These are phyloP conservation scores for Choreutis nemorana DNA, from an alignment of 2,888 invertebrate species.

Conservation along the genomic window DNA sequence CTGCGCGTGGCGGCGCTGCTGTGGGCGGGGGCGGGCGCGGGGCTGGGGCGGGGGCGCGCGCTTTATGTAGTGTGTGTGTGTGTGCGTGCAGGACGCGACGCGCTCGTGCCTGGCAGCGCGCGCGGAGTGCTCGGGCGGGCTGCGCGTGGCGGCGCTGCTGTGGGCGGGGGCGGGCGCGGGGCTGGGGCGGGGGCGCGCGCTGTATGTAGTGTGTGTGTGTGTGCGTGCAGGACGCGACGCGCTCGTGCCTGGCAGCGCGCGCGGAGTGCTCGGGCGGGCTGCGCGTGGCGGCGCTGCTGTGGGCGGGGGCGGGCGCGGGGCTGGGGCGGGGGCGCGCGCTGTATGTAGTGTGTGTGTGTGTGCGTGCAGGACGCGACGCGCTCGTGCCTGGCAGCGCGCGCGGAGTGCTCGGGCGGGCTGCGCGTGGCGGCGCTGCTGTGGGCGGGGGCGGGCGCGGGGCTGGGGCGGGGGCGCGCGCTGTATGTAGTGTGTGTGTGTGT, in stretches of 20 bases:
- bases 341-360: conserved; percentile 82
- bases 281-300: conserved; percentile 86
- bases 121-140: conserved; percentile 81
- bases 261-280: conserved; percentile 84
- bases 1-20: conserved; percentile 77
- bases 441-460: conserved; percentile 79
- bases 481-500: conserved; percentile 81
- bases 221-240: conserved; percentile 87
- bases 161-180: conserved; percentile 81
- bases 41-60: conserved; percentile 77
- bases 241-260: conserved; percentile 43
- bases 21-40: conserved; percentile 79
- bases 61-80: conserved; percentile 79
- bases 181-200: conserved; percentile 74
- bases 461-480: conserved; percentile 75
- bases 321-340: conserved; percentile 74
- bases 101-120: conserved; percentile 45
- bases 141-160: conserved; percentile 85
- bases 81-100: conserved; percentile 89
- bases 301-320: conserved; percentile 79
- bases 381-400: conserved; percentile 43
- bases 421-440: conserved; percentile 86
- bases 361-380: conserved; percentile 89
- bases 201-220: conserved; percentile 83
- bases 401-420: conserved; percentile 81